Evolutionary conservation across 2,113 vertebrate species (phyloP).

Genomic region (Tragelaphus buxtoni): DNA sequence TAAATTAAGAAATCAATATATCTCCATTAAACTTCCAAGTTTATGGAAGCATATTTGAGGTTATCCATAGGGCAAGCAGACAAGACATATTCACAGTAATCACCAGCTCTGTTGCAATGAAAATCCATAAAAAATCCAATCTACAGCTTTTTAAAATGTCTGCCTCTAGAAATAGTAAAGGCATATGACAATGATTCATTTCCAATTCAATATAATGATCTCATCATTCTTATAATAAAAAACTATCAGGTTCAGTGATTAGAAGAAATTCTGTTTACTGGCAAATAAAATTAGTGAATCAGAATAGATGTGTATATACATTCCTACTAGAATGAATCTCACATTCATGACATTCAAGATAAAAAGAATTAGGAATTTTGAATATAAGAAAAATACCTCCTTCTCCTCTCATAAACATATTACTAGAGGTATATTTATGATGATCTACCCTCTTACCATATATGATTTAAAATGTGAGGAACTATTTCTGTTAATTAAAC

Average conservation of each 20-base stretch:
- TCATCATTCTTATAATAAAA: background rate
- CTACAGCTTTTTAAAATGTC: background rate
- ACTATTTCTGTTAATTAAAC: background rate
- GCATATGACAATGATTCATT: background rate
- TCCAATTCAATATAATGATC: background rate
- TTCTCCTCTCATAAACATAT: background rate
- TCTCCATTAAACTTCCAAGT: background rate
- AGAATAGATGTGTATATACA: background rate
- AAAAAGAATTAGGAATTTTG: background rate
- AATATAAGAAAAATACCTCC: background rate
- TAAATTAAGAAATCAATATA: conserved; percentile 58
- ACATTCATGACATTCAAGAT: background rate
- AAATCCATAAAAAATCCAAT: background rate
- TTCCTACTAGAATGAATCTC: background rate
- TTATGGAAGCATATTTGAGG: conserved; percentile 3
- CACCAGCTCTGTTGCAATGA: background rate
- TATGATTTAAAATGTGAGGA: background rate
- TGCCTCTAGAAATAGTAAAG: background rate
- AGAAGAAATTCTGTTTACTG: background rate
- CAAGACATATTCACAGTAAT: background rate
- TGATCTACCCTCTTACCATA: background rate
- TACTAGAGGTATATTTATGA: background rate
- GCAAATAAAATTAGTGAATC: background rate
- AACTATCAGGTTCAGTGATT: background rate
- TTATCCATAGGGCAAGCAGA: background rate